Percentiles rank a stretch among this genome's conserved stretches.
These are phyloP conservation scores for Triplophysa siluroides DNA, from an alignment of 2,113 vertebrate genomes.

Conservation along the genomic window DNA sequence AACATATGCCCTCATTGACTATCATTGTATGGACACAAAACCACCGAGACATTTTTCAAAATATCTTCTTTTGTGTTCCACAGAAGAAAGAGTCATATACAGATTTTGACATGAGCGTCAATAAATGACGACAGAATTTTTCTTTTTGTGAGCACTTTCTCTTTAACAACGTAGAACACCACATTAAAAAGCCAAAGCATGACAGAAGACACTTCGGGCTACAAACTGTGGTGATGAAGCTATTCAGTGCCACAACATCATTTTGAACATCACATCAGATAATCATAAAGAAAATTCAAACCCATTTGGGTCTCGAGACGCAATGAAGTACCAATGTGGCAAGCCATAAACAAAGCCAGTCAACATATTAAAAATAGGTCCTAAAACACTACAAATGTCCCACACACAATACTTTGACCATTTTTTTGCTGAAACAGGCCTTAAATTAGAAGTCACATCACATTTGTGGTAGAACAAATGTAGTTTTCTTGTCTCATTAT, in stretches of 20 bases:
- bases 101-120: no score
- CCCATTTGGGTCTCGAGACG: neutral
- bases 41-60: no score
- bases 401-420: neutral
- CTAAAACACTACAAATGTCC: neutral
- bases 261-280: slow-evolving; percentile 9
- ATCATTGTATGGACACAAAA: no score
- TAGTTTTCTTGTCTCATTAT: slow-evolving; percentile 30
- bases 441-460: neutral
- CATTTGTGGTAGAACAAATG: neutral
- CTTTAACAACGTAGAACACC: slow-evolving; percentile 54
- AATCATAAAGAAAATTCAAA: slow-evolving; percentile 20
- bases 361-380: slow-evolving; percentile 4
- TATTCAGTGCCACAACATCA: slow-evolving; percentile 70
- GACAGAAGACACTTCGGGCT: slow-evolving; percentile 44
- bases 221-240: slow-evolving; percentile 71
- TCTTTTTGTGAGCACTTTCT: neutral
- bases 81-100: no score
- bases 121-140: no score
- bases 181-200: slow-evolving; percentile 56
- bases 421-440: neutral
- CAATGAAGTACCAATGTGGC: neutral
- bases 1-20: no score
- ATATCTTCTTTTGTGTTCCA: no score
- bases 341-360: neutral